Evolutionary conservation across 2,113 vertebrate genomes (phyloP).

Genomic region (Scartelaos histophorus): DNA sequence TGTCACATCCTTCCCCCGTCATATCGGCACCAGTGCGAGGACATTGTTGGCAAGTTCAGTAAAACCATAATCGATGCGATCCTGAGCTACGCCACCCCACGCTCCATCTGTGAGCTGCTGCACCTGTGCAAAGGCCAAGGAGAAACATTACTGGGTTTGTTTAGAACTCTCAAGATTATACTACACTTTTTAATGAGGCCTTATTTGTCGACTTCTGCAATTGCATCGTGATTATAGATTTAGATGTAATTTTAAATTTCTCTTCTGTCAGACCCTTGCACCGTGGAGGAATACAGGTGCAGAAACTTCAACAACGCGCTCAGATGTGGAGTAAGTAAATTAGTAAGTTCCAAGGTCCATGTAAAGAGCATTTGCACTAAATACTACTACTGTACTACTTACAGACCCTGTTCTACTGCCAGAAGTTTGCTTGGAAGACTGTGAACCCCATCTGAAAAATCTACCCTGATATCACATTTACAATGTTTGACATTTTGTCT

Average conservation of each 20-base stretch:
- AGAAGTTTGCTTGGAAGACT: slow-evolving; percentile 68
- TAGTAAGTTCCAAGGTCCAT: neutral
- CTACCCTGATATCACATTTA: neutral
- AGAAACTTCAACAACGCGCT: slow-evolving; percentile 62
- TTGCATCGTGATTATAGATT: neutral
- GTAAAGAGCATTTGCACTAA: neutral
- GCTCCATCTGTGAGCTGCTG: slow-evolving; percentile 80
- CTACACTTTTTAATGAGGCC: neutral
- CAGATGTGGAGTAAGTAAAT: slow-evolving; percentile 78
- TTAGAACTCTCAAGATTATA: no score
- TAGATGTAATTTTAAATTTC: neutral
- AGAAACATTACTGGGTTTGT: slow-evolving; percentile 49
- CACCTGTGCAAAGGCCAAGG: slow-evolving; percentile 66
- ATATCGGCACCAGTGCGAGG: slow-evolving; percentile 72
- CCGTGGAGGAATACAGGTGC: slow-evolving; percentile 73
- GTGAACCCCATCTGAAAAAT: slow-evolving; percentile 3
- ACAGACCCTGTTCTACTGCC: slow-evolving; percentile 74
- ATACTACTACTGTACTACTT: neutral
- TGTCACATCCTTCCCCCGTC: slow-evolving; percentile 76
- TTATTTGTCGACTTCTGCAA: neutral
- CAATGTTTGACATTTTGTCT: neutral
- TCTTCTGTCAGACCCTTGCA: slow-evolving; percentile 73
- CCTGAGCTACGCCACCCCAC: slow-evolving; percentile 72
- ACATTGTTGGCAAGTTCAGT: slow-evolving; percentile 70
- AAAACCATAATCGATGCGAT: slow-evolving; percentile 73